These are phyloP conservation scores for Megalonaias nervosa DNA, from an alignment of 1,140 invertebrate genomes.

Conservation along the genomic window DNA sequence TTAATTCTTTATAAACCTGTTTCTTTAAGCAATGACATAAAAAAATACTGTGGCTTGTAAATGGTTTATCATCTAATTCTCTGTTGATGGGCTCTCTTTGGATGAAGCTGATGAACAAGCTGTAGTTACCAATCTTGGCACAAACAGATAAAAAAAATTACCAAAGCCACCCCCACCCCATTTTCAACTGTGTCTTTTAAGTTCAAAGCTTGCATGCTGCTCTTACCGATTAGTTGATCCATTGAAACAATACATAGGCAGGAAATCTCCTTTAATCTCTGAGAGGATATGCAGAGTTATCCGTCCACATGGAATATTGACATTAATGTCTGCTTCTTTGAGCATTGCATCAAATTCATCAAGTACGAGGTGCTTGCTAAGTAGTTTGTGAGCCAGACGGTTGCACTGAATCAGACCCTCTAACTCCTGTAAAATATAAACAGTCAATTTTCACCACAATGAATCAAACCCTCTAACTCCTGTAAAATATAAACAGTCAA, in stretches of 20 bases:
- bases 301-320: constrained; percentile 95
- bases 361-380: constrained; percentile 91
- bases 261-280: constrained; percentile 98
- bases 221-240: constrained; percentile 93
- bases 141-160: too few species aligned
- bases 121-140: too few species aligned
- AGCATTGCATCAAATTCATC: constrained; percentile 98
- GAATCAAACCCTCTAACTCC: constrained; percentile 86
- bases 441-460: constrained; percentile 74
- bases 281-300: constrained; percentile 98
- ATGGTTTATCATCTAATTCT: too few species aligned
- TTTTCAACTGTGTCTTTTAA: too few species aligned
- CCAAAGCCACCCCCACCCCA: too few species aligned
- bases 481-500: neutral
- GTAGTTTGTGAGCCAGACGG: constrained; percentile 92
- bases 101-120: too few species aligned
- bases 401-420: constrained; percentile 94
- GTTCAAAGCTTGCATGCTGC: too few species aligned
- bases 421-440: constrained; percentile 82
- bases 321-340: constrained; percentile 97
- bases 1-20: too few species aligned
- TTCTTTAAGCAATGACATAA: too few species aligned
- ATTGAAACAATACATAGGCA: constrained; percentile 99
- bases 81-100: too few species aligned
- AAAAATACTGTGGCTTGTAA: too few species aligned